Evolutionary conservation across 2,888 invertebrate species (phyloP).

Genomic region (Carcina quercana): DNA sequence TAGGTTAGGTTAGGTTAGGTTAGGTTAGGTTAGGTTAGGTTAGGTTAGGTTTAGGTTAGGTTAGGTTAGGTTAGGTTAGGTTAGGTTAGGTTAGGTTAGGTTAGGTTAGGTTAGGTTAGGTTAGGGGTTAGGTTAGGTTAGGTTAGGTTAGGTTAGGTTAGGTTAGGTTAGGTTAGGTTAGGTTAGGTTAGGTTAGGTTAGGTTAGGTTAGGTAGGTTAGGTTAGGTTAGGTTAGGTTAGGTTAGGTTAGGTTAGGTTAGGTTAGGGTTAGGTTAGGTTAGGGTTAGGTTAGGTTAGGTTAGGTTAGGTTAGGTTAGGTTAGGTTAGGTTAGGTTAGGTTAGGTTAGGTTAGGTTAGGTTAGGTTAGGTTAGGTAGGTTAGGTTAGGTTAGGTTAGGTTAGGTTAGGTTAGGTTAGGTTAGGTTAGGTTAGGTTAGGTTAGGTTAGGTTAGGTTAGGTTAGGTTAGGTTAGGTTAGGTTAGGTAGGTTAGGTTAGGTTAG

Average conservation of each 20-base stretch:
- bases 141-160: slow-evolving; percentile 16
- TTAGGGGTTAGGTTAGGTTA: slow-evolving; percentile 16
- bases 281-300: slow-evolving; percentile 15
- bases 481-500: slow-evolving; percentile 15
- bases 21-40: slow-evolving; percentile 16
- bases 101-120: slow-evolving; percentile 17
- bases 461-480: slow-evolving; percentile 16
- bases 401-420: slow-evolving; percentile 4
- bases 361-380: slow-evolving; percentile 17
- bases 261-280: slow-evolving; percentile 17
- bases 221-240: slow-evolving; percentile 16
- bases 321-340: slow-evolving; percentile 15
- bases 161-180: slow-evolving; percentile 16
- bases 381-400: slow-evolving; percentile 16
- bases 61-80: slow-evolving; percentile 16
- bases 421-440: background rate
- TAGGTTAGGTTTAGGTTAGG: slow-evolving; percentile 16
- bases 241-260: slow-evolving; percentile 17
- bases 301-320: slow-evolving; percentile 16
- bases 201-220: slow-evolving; percentile 17
- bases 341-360: slow-evolving; percentile 18
- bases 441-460: slow-evolving; percentile 13
- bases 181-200: slow-evolving; percentile 17
- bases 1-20: slow-evolving; percentile 17
- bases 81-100: slow-evolving; percentile 16